Percentiles rank a stretch among this genome's conserved stretches.
phyloP scores from a whole-genome alignment of 2,797 vertebrate species.

The Lepus townsendii region DNA sequence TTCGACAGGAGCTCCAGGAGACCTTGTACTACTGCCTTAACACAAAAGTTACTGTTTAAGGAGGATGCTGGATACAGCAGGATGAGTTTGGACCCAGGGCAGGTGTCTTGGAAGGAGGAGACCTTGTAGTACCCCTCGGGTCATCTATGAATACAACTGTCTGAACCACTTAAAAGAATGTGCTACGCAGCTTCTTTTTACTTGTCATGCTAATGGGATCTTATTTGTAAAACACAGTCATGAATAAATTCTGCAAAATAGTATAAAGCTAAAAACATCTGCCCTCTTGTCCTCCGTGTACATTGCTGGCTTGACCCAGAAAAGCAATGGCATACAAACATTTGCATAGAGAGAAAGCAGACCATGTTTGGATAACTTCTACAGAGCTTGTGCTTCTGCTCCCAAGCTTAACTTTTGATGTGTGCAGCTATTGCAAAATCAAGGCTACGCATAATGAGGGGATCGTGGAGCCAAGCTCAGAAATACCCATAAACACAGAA shows the following conservation, averaged over 20 bases:
- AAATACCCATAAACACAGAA: constrained; percentile 2
- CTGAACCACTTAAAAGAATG: constrained; percentile 63
- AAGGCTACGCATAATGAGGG: neutral
- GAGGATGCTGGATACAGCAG: neutral
- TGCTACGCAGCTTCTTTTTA: neutral
- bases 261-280: constrained; percentile 18
- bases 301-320: constrained; percentile 37
- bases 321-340: neutral
- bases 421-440: constrained; percentile 21
- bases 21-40: neutral
- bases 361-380: neutral
- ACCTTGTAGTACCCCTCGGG: constrained; percentile 3
- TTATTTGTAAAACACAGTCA: constrained; percentile 51
- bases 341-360: constrained; percentile 40
- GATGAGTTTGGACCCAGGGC: neutral
- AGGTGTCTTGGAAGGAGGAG: neutral
- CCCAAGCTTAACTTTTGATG: neutral
- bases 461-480: neutral
- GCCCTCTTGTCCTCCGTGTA: neutral
- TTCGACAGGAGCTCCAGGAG: constrained; percentile 45
- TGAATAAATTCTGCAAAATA: constrained; percentile 67
- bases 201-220: constrained; percentile 73
- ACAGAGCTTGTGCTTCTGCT: neutral
- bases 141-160: constrained; percentile 51
- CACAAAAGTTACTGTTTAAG: constrained; percentile 34